Base-by-base conservation (phyloP, 64 coral and sea anemone genomes). In the Pocillopora verrucosa region DNA sequence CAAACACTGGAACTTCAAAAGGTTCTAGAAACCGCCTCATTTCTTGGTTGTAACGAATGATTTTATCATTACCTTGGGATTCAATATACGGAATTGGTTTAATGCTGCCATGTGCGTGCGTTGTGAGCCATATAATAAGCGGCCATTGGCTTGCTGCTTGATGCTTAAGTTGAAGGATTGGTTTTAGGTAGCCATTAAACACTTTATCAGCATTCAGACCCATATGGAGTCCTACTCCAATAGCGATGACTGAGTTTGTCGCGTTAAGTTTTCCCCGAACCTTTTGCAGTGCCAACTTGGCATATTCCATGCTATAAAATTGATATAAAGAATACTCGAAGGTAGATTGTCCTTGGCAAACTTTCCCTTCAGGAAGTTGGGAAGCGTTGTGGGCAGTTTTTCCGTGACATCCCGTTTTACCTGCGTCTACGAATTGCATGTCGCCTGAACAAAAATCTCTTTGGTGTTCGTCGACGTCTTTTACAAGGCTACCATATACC, bases 401-500 rank as follows among this genome's bases (percentile, higher is more conserved):
- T 16, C 26, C 84, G 36, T 95, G 86, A 74, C 94, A 95, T 26
- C 67, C 9, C 0, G 73, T 61, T 72, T 92, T 95, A 12, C 94
- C 94, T 11, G 38, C 59, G 72, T 95, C 90, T 13, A 95, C 94
- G 79, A 95, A 95, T 73, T 95, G 94, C 80, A 90, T 95, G 57
- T 95, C 94, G 16, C 94, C 89, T 14, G 63, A 88, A 73, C 90
- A 95, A 4, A 56, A 19, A 36, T 60, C 13, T 36, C 59, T 58
- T 38, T 90, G 14, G 26, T 80, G 36, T 15, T 91, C 76, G 2
- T 75, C 41, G 19, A 94, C 25, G 56, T 65, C 79, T 85, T 89
- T 92, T 9, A 60, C 26, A 10, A 95, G 64, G 11, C 90, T 34
- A 16, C 94, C 94, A 57, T 16, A 37, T 13, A 78, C 70, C 1